phyloP scores from a whole-genome alignment of 2,113 vertebrate species.

The Patagioenas fasciata region DNA sequence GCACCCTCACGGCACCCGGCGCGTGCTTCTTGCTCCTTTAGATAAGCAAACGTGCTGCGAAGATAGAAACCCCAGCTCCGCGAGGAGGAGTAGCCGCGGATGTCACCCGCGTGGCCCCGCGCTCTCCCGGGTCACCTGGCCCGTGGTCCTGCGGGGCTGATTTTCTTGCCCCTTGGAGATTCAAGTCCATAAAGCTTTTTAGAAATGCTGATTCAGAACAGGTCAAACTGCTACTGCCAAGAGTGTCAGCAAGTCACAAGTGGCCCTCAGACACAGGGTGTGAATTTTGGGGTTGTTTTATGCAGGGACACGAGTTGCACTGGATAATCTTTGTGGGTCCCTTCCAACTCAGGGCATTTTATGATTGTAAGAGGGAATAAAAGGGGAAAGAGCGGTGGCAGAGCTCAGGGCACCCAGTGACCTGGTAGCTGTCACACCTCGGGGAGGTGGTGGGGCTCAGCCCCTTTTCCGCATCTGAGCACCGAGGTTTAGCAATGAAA shows the following conservation, averaged over 20 bases:
- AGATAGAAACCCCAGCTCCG: slow-evolving; percentile 27
- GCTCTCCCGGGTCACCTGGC: neutral
- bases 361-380: neutral
- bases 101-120: neutral
- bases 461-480: rapidly evolving
- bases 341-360: no score
- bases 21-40: neutral
- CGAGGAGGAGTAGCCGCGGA: neutral
- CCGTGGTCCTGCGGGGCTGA: rapidly evolving
- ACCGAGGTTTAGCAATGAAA: neutral
- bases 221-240: no score
- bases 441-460: neutral
- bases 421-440: neutral
- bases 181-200: no score
- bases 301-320: no score
- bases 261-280: no score
- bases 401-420: neutral
- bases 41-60: slow-evolving; percentile 26
- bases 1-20: neutral
- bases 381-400: neutral
- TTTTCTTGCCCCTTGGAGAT: neutral
- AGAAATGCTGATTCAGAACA: no score
- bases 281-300: no score
- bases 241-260: no score
- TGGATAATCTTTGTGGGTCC: no score